phyloP scores from a whole-genome alignment of 2,113 vertebrate species.

The Tupaia chinensis region DNA sequence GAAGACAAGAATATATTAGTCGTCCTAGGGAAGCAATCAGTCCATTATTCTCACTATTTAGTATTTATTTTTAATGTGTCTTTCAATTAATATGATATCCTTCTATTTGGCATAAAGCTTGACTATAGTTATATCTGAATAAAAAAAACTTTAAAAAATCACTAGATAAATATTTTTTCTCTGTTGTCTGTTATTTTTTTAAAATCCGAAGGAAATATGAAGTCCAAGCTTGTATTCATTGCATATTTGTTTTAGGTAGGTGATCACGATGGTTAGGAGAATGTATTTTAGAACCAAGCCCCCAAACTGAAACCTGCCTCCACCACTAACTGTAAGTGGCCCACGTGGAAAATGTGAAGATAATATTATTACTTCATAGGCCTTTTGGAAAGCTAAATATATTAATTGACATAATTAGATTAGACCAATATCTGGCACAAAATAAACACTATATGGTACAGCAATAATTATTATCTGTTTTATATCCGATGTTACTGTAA shows the following conservation, averaged over 20 bases:
- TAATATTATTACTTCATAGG: neutral
- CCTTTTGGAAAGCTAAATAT: slow-evolving; percentile 12
- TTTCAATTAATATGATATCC: slow-evolving; percentile 52
- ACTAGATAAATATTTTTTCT: slow-evolving; percentile 57
- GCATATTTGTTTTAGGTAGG: neutral
- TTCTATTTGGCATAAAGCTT: slow-evolving; percentile 50
- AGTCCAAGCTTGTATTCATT: slow-evolving; percentile 4
- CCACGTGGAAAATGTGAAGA: slow-evolving; percentile 15
- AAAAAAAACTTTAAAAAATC: slow-evolving; percentile 71
- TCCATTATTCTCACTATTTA: slow-evolving; percentile 30
- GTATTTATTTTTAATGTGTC: slow-evolving; percentile 26
- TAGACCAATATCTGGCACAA: neutral
- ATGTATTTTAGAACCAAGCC: neutral
- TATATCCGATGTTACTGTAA: neutral
- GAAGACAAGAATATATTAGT: neutral
- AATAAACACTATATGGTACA: slow-evolving; percentile 12
- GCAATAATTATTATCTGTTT: neutral
- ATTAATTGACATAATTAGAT: slow-evolving; percentile 1
- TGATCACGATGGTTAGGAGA: neutral
- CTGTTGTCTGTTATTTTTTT: neutral
- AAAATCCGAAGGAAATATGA: slow-evolving; percentile 22
- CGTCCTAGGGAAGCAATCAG: slow-evolving; percentile 45
- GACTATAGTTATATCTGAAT: slow-evolving; percentile 65
- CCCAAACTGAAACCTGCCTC: neutral
- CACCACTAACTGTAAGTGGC: neutral